Evolutionary conservation across 2,797 vertebrate species (phyloP).

Genomic region (Sternotherus odoratus): DNA sequence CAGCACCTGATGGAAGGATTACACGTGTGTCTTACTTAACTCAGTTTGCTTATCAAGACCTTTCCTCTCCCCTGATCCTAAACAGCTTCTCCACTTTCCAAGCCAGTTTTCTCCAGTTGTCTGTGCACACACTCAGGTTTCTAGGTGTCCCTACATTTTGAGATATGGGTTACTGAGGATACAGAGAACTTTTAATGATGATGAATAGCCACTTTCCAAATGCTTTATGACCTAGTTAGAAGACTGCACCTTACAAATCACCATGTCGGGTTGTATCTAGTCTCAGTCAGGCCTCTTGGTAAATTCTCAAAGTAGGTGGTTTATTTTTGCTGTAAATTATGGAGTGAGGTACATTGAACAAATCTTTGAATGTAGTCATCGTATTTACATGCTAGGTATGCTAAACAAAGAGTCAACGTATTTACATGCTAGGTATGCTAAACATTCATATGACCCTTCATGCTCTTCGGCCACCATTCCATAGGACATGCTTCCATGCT

Average conservation of each 20-base stretch:
- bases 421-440: too few species aligned
- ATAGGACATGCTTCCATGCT: too few species aligned
- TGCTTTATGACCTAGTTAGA: neutral
- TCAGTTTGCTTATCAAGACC: neutral
- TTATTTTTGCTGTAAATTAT: neutral
- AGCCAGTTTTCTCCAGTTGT: neutral
- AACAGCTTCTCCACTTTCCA: neutral
- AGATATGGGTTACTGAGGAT: neutral
- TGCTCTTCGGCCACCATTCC: too few species aligned
- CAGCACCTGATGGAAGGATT: neutral
- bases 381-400: too few species aligned
- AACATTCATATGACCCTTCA: too few species aligned
- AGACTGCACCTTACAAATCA: neutral
- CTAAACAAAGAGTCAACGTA: too few species aligned
- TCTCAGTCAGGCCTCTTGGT: neutral
- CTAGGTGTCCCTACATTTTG: neutral
- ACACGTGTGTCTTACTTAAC: accelerated
- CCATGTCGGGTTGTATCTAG: neutral
- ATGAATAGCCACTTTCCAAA: constrained; percentile 15
- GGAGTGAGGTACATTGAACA: neutral
- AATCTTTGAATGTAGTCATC: neutral
- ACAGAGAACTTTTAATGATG: neutral
- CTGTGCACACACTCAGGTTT: neutral
- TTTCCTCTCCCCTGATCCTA: neutral
- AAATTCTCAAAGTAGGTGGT: neutral